phyloP scores from a whole-genome alignment of 92 coral and sea anemone genomes.

The Palythoa grandis region DNA sequence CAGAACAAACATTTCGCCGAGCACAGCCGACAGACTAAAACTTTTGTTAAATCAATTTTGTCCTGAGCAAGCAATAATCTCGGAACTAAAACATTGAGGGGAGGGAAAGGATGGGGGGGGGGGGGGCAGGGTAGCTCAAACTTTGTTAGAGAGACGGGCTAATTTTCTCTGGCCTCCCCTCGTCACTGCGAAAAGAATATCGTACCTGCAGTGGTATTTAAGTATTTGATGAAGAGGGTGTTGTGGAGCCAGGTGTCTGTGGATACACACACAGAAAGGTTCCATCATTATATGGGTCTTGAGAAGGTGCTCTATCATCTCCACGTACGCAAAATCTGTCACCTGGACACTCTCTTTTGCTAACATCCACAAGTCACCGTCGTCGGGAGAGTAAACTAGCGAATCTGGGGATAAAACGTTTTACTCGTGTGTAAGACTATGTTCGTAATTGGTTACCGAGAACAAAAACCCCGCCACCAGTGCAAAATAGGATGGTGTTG shows the following conservation, averaged over 20 bases:
- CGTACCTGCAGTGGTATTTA: constrained; percentile 84
- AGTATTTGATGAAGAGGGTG: constrained; percentile 88
- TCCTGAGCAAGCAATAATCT: too few species aligned
- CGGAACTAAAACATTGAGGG: too few species aligned
- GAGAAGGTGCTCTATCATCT: constrained; percentile 95
- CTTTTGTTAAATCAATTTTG: too few species aligned
- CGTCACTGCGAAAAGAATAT: background rate
- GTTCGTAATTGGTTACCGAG: background rate
- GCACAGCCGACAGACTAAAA: too few species aligned
- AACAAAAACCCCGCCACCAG: too few species aligned
- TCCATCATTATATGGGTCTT: constrained; percentile 96
- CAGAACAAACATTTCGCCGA: too few species aligned
- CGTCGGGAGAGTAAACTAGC: constrained; percentile 80
- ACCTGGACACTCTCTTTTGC: constrained; percentile 88
- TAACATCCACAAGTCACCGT: constrained; percentile 85
- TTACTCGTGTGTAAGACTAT: background rate
- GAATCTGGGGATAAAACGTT: constrained; percentile 64
- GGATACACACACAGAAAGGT: constrained; percentile 87
- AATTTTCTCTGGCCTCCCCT: too few species aligned
- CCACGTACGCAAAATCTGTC: constrained; percentile 90
- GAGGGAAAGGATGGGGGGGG: too few species aligned
- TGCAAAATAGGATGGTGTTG: too few species aligned
- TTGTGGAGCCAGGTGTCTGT: constrained; percentile 73
- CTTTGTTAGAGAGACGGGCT: too few species aligned
- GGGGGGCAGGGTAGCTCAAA: too few species aligned